Percentiles rank a stretch among this genome's conserved stretches.
phyloP scores from a whole-genome alignment of 2,797 vertebrate genomes.

The Anguilla pacifica region DNA sequence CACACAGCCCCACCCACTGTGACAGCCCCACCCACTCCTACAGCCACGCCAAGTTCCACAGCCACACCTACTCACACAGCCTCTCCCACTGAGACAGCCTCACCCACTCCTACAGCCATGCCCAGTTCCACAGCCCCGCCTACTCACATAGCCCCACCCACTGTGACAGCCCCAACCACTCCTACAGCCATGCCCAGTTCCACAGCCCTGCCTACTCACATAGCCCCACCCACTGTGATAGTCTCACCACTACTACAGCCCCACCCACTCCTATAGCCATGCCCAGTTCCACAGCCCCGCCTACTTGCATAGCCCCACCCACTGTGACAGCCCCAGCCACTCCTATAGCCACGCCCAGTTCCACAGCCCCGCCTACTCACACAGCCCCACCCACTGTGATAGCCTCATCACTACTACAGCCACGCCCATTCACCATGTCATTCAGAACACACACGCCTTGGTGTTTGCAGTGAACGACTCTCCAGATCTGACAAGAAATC shows the following conservation, averaged over 20 bases:
- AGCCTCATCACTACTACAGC: neutral
- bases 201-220: neutral
- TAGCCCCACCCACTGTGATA: no score
- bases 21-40: neutral
- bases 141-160: no score
- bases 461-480: neutral
- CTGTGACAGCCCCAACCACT: neutral
- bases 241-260: no score
- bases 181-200: neutral
- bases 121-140: neutral
- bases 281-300: no score
- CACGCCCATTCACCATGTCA: neutral
- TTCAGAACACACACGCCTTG: neutral
- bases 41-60: neutral
- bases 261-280: no score
- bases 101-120: neutral
- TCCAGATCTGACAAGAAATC: neutral
- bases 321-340: neutral
- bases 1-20: neutral
- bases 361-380: neutral
- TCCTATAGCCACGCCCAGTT: neutral
- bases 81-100: neutral
- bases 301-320: no score
- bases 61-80: neutral
- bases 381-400: neutral